phyloP scores from a whole-genome alignment of 2,888 invertebrate genomes.

The Operophtera brumata region DNA sequence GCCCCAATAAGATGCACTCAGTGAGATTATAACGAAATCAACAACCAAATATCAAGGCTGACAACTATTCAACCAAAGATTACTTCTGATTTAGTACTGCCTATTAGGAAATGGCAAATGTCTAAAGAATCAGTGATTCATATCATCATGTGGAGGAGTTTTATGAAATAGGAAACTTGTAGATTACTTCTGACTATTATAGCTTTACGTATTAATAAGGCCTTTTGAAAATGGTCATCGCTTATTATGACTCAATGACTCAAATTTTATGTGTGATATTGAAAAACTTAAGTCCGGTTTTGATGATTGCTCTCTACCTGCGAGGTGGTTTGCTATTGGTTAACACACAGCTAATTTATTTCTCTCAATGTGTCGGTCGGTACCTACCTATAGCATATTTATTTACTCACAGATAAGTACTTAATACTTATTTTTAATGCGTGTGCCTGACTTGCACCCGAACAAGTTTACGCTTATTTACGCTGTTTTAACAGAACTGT shows the following conservation, averaged over 20 bases:
- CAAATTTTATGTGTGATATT: conserved; percentile 12
- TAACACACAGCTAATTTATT: too few relatives aligned
- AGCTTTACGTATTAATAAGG: conserved; percentile 28
- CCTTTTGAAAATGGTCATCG: conserved; percentile 32
- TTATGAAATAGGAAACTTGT: conserved; percentile 69
- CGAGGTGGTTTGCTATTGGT: not conserved
- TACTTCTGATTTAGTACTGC: conserved; percentile 32
- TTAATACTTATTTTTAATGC: too few relatives aligned
- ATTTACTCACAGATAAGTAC: too few relatives aligned
- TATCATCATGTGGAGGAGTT: conserved; percentile 54
- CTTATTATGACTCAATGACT: conserved; percentile 40
- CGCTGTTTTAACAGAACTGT: too few relatives aligned
- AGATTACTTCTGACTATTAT: conserved; percentile 44
- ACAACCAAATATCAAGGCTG: conserved; percentile 71
- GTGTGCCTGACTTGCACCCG: too few relatives aligned
- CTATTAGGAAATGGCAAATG: conserved; percentile 49
- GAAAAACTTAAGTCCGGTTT: conserved; percentile 17
- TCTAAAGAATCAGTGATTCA: conserved; percentile 68
- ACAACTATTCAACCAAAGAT: conserved; percentile 47
- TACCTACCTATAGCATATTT: too few relatives aligned
- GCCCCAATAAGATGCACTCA: conserved; percentile 28
- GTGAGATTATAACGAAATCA: conserved; percentile 62
- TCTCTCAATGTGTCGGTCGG: too few relatives aligned
- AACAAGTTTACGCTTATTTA: too few relatives aligned
- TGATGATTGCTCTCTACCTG: conserved; percentile 1